Evolutionary conservation across 2,888 invertebrate species (phyloP).

Genomic region (Nysson spinosus): DNA sequence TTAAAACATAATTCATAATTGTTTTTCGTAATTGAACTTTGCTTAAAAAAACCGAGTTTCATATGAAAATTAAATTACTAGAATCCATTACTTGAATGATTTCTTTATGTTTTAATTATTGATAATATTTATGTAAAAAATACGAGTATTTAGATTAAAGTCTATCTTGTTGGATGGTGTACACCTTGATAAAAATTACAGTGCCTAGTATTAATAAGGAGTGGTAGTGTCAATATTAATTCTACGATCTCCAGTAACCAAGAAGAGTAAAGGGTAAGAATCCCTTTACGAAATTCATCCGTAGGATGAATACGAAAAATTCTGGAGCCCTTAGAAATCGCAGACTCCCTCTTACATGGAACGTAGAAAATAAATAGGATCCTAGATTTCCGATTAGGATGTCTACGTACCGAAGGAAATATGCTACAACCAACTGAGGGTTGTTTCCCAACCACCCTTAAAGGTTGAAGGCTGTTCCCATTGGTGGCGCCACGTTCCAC

Average conservation of each 20-base stretch:
- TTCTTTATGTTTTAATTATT: too few relatives aligned
- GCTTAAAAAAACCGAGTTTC: not conserved
- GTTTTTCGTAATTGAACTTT: not conserved
- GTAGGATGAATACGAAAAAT: not conserved
- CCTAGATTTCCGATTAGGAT: conserved; percentile 2
- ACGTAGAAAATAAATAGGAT: conserved; percentile 8
- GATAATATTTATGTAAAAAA: not conserved
- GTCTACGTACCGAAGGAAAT: conserved; percentile 7
- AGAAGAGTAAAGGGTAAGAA: too few relatives aligned
- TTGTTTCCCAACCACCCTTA: conserved; percentile 19
- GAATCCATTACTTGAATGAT: not conserved
- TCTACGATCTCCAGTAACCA: too few relatives aligned
- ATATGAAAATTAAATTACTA: not conserved
- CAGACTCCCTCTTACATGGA: conserved; percentile 38
- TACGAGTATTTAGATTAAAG: too few relatives aligned
- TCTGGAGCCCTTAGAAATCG: conserved; percentile 6
- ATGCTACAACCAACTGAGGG: conserved; percentile 31
- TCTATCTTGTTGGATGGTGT: too few relatives aligned
- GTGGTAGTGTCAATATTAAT: too few relatives aligned
- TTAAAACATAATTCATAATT: not conserved
- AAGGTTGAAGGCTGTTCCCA: conserved; percentile 30
- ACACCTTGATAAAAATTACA: too few relatives aligned
- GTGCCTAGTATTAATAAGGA: too few relatives aligned
- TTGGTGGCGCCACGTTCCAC: conserved; percentile 52
- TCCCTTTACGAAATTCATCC: too few relatives aligned